These are phyloP conservation scores for Oxygymnocypris stewartii DNA, from an alignment of 2,113 vertebrate genomes.

Conservation along the genomic window DNA sequence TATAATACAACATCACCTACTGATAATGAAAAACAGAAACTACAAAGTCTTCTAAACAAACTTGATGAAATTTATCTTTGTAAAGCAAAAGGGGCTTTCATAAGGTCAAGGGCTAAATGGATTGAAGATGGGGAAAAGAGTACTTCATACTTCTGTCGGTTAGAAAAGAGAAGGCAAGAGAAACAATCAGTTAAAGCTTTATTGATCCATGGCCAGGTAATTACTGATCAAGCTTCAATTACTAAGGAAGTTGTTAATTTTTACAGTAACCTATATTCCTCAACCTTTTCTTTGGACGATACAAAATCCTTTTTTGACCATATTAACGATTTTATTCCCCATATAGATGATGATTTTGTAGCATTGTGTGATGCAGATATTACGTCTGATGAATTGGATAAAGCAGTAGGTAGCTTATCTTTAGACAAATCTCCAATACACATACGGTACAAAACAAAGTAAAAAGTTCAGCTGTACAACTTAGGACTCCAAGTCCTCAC, in stretches of 20 bases:
- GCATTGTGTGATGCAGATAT: neutral
- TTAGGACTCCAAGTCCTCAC: no score
- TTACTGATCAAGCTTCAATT: neutral
- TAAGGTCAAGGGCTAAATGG: neutral
- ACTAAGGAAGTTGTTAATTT: neutral
- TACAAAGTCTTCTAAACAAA: neutral
- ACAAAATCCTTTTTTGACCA: neutral
- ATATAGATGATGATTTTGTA: neutral
- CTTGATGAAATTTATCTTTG: neutral
- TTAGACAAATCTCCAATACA: neutral
- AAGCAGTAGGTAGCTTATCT: neutral
- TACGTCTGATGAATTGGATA: neutral
- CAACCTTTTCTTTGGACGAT: neutral
- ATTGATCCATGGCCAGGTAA: neutral
- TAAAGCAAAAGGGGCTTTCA: neutral
- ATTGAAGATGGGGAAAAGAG: neutral
- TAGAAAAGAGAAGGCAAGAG: conserved; percentile 4
- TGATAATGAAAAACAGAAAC: neutral
- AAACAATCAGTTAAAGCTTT: neutral
- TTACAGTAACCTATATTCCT: neutral
- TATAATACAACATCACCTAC: neutral
- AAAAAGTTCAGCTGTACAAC: no score
- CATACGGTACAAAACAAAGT: no score
- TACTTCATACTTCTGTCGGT: neutral
- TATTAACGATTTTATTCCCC: neutral